phyloP scores from a whole-genome alignment of 2,113 vertebrate genomes.

The Ptyas mucosa region DNA sequence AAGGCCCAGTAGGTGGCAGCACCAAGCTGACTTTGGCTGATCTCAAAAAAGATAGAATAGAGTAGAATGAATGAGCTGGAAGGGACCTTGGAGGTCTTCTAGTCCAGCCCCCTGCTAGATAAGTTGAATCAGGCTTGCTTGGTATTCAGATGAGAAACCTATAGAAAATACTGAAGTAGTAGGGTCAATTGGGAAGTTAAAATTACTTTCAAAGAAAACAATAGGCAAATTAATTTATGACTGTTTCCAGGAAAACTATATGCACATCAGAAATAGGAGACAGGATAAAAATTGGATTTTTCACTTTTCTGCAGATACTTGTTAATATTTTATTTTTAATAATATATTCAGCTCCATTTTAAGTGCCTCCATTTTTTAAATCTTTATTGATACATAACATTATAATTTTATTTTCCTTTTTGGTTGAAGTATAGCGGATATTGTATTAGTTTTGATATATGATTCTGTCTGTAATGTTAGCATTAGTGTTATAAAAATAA shows the following conservation, averaged over 20 bases:
- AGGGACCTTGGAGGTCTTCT: too few relatives aligned
- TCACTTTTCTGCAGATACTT: not conserved
- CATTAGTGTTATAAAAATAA: not conserved
- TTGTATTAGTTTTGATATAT: not conserved
- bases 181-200: not conserved
- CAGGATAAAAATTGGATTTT: not conserved
- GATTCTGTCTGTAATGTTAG: not conserved
- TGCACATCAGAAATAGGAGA: not conserved
- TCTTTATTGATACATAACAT: not conserved
- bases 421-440: not conserved
- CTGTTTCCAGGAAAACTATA: not conserved
- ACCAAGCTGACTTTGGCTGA: not conserved
- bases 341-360: not conserved
- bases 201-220: not conserved
- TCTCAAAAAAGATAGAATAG: not conserved
- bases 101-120: not conserved
- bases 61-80: too few relatives aligned
- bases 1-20: constrained; percentile 3
- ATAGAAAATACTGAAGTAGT: not conserved
- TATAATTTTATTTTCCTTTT: not conserved
- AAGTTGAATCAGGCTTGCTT: not conserved
- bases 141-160: not conserved
- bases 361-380: not conserved
- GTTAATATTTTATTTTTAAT: not conserved
- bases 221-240: not conserved